Base-by-base conservation (phyloP, 2,888 invertebrate genomes). In the Microctonus brassicae region DNA sequence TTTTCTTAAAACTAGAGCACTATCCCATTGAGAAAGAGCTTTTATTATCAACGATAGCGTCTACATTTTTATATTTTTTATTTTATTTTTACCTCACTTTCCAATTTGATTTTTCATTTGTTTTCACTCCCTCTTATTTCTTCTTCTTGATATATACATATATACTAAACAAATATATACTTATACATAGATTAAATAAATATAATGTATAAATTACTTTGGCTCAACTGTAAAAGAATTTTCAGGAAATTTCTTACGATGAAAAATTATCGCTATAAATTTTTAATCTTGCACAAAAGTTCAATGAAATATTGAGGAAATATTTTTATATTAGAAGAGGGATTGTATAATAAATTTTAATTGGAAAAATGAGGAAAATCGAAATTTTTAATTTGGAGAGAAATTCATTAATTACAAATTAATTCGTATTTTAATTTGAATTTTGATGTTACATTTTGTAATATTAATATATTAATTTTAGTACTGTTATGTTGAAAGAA, bases 1-100 rank as follows among this genome's bases (percentile, higher is more conserved):
- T 47, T 47, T 67, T 72, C 63, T 68, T 47, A 53, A 55, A 72
- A 72, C 72, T 72, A 55, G 67, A 62, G 42, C 72, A 67, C 71
- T 55, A 62, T 39, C 55, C 52, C 61, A 61, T 66, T 64, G 63
- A 64, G 52, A 26, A 52, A 29, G 17, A 34, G n/a, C n/a, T n/a
- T n/a, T 26, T 39, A 39, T 39, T 24, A 57, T 55, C 34, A 55
- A 13, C 29, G 36, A 17, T 36, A 34, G 24, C n/a, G 4, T 24
- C 33, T 64, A 52, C 29, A 17, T 64, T 53, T 29, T 24, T 64
- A 29, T 64, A 29, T 29, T 29, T 7, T 53, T 55, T 29, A 20
- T 24, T 24, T 39, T 39, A 5, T 24, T 57, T 26, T 36, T 66
- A 57, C 36, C 4, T 11, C 13, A n/a, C 39, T 55, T 9, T 39